These are phyloP conservation scores for Trachymyrmex cornetzi DNA, from an alignment of 1,140 invertebrate genomes.

Conservation along the genomic window DNA sequence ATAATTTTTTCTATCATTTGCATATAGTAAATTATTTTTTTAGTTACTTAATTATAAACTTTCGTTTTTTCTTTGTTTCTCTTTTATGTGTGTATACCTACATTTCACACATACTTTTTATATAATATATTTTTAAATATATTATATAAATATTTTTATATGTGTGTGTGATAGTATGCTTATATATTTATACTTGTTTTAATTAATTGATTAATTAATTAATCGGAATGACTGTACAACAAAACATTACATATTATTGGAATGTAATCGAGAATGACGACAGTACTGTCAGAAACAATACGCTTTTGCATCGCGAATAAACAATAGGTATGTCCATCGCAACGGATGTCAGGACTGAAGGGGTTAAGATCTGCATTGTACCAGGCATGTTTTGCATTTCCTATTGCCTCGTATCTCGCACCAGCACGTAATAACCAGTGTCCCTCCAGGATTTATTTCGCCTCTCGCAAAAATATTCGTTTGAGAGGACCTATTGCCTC, in stretches of 20 bases:
- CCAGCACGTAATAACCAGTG: slow-evolving; percentile 18
- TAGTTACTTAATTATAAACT: background rate
- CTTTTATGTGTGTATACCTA: background rate
- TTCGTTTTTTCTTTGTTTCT: background rate
- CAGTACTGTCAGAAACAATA: slow-evolving; percentile 27
- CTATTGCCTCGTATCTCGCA: slow-evolving; percentile 24
- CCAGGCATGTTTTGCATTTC: slow-evolving; percentile 7
- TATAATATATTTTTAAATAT: too few species aligned
- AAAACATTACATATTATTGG: background rate
- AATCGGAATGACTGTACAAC: background rate
- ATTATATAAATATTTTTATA: background rate
- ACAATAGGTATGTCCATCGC: background rate
- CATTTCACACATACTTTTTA: background rate
- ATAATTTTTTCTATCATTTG: background rate
- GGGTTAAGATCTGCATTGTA: slow-evolving; percentile 10
- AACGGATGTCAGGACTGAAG: background rate
- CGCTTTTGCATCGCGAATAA: background rate
- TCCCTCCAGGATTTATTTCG: slow-evolving; percentile 29
- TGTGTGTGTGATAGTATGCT: background rate
- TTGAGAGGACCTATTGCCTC: background rate
- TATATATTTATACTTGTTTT: background rate
- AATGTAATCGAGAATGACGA: background rate
- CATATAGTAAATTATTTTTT: background rate
- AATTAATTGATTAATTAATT: slow-evolving; percentile 14
- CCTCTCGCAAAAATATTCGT: slow-evolving; percentile 30